Percentiles rank a stretch among this genome's conserved stretches.
Evolutionary conservation across 2,888 invertebrate genomes (phyloP).

Genomic region (Caenorhabditis plicata): DNA sequence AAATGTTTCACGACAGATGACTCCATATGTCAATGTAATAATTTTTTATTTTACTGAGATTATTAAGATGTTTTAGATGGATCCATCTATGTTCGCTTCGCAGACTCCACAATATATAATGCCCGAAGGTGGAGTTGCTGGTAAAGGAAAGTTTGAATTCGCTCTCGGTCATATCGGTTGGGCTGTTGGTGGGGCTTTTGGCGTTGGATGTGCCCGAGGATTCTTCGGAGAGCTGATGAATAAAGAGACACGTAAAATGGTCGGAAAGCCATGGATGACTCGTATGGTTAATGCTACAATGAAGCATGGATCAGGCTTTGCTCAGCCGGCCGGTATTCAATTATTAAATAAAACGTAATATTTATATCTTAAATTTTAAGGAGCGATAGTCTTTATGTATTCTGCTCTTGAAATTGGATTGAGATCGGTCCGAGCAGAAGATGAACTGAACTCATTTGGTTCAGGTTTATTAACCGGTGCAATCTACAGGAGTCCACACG

Average conservation of each 20-base stretch:
- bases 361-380: too few species aligned
- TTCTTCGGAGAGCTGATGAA: constrained; percentile 58
- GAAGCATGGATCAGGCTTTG: constrained; percentile 63
- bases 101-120: constrained; percentile 61
- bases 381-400: constrained; percentile 60
- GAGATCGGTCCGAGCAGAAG: constrained; percentile 52
- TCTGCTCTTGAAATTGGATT: constrained; percentile 59
- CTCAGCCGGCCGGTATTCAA: constrained; percentile 60
- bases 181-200: constrained; percentile 60
- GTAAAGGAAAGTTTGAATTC: constrained; percentile 64
- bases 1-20: constrained; percentile 58
- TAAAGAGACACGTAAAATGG: constrained; percentile 57
- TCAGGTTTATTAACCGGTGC: constrained; percentile 64
- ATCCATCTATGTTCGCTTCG: constrained; percentile 59
- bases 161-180: constrained; percentile 63
- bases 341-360: too few species aligned
- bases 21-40: constrained; percentile 58
- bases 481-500: constrained; percentile 60
- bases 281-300: constrained; percentile 62
- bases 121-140: constrained; percentile 58
- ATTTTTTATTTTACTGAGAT: constrained; percentile 2
- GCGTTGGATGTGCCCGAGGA: constrained; percentile 56
- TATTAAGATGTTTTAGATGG: constrained; percentile 45
- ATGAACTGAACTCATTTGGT: constrained; percentile 59
- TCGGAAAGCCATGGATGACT: constrained; percentile 59